These are phyloP conservation scores for Acanthurus tractus DNA, from an alignment of 2,797 vertebrate species.

Conservation along the genomic window DNA sequence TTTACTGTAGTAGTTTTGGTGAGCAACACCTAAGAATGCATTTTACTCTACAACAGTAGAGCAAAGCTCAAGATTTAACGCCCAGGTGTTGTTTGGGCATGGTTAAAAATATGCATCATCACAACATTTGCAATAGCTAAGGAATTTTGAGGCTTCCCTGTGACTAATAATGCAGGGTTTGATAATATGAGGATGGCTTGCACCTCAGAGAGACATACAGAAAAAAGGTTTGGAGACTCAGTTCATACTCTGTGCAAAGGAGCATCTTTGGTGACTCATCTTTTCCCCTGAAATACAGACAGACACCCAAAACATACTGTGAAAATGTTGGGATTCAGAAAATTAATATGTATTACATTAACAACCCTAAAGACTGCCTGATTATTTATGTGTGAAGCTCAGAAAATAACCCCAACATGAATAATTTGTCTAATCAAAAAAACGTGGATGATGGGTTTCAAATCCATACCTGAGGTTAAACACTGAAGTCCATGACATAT, in stretches of 20 bases:
- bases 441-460: not conserved
- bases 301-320: not conserved
- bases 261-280: slow-evolving; percentile 8
- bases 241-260: not conserved
- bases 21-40: not conserved
- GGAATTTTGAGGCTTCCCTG: slow-evolving; percentile 5
- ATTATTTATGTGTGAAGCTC: not conserved
- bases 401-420: not conserved
- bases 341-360: not conserved
- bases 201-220: slow-evolving; percentile 13
- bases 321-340: not conserved
- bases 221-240: not conserved
- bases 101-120: slow-evolving; percentile 2
- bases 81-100: slow-evolving; percentile 5
- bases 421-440: not conserved
- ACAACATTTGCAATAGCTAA: not conserved
- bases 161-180: not conserved
- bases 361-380: too few relatives aligned
- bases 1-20: not conserved
- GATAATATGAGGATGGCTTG: slow-evolving; percentile 8
- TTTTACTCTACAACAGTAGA: not conserved
- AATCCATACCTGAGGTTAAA: not conserved
- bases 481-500: not conserved
- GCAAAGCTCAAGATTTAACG: not conserved
- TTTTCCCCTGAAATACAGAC: not conserved